Base-by-base conservation (phyloP, 2,797 vertebrate species). In the Rhabdophis nuchalis region DNA sequence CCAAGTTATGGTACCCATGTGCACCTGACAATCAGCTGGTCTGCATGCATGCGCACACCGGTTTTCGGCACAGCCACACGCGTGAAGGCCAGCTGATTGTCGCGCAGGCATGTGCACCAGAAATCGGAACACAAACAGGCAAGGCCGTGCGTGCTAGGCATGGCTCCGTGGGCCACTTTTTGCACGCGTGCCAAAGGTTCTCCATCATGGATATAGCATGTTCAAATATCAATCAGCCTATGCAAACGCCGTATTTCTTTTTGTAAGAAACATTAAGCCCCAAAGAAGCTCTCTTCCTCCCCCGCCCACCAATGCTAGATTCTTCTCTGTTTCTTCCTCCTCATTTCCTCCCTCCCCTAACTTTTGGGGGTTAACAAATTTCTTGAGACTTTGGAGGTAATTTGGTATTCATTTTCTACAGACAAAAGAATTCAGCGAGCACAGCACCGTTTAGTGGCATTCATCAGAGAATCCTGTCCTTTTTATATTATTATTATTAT, bases 361-460 rank as follows among this genome's bases (percentile, higher is more conserved):
- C 0, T 25, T 58, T 72, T 77, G 56, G 92, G 77, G 20, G 88
- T 86, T 87, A 95, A 94, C 2, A 41, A 92, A 82, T 92, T 94
- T 95, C 46, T 86, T 86, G 64, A 95, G 53, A 64, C 82, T 93
- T 94, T 68, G 86, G 88, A 94, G 92, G 90, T 41, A 94, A 95
- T 96, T 93, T 93, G 32, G 32, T 95, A 50, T 93, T 95, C 95
- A 64, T 90, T 96, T 95, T 91, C 87, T 68, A 20, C 41, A 89
- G 88, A n/a, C 90, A 91, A 90, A 93, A 85, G 89, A 36, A 72
- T 61, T 88, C 27, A 89, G 36, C 86, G 91, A 96, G 57, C 91
- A 64, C 92, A 92, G 87, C 46, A 58, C 86, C 85, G 64, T 91
- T 64, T 91, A 60, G 32, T 54, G 23, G 91, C 91, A 93, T 93